Evolutionary conservation across 2,888 invertebrate species (phyloP), one percentile per base, ranked within the genome.

Genomic region (Melangyna quadrimaculata): DNA sequence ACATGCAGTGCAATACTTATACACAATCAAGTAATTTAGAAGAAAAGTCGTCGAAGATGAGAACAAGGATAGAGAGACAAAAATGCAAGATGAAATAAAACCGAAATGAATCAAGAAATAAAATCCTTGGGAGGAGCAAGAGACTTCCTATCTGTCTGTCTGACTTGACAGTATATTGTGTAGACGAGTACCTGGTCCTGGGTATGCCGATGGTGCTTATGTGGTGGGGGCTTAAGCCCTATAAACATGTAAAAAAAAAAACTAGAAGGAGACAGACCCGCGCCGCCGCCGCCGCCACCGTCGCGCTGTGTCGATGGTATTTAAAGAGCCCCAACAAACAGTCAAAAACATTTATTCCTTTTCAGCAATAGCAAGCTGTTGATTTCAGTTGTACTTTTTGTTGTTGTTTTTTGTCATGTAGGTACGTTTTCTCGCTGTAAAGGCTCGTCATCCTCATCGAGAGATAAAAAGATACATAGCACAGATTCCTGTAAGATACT

Each of bases 21-120:
- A 86, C 77, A 86, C 86, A 86, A 81, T 86, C 86, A 86, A 86
- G 86, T 86, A 81, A 86, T 86, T 86, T 81, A 81, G 81, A 81
- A 80, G 84, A 80, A 84, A 79, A 84, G 45, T 65, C 78, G 37
- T 71, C 37, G 70, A 74, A 27, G 77, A 24, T 53, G 35, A 57
- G 51, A 57, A 19, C 10, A 51, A 35, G 55, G 24, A 35, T 24
- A 17, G 45, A 24, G 29, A 53, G n/a, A 59, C 55, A 63, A 12
- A 53, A 40, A 43, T 22, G 37, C 27, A 55, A 29, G 40, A 67
- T 48, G 27, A 69, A 43, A 72, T 61, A 55, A 72, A 77, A 53
- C 27, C 35, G n/a, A 73, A 73, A 81, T 78, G 72, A 82, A 77
- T 82, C 43, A 32, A 45, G 59, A 77, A 80, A 48, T 53, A 27